Base-by-base conservation (phyloP, 2,888 invertebrate species). In the Ypsolopha sequella region DNA sequence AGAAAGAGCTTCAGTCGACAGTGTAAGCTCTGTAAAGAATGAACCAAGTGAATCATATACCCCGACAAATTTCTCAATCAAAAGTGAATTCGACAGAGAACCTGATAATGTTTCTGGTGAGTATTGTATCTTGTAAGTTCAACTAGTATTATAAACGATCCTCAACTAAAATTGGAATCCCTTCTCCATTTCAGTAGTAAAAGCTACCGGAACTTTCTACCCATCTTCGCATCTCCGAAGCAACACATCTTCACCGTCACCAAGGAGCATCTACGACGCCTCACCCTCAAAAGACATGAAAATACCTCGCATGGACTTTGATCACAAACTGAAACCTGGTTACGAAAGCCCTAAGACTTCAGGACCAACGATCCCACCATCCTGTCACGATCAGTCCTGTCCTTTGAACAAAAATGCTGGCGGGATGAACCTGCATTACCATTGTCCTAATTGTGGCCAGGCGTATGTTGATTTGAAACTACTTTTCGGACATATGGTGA, bases 141-240 rank as follows among this genome's bases (percentile, higher is more conserved):
- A 38, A 38, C 46, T 34, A 8, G 7, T 36, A 41, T 41, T 6
- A 50, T 38, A 6, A 48, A n/a, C 8, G 34, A 13, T 45, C 24
- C 36, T 35, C n/a, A 50, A 33, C 48, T 51, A 38, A 52, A 60
- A 57, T 55, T 55, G 57, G 58, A 58, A 59, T 66, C 54, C 11
- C 6, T n/a, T 39, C n/a, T 77, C 81, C 53, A 68, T 91, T 92
- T 87, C 91, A 94, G 93, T 95, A 89, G 94, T 96, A 89, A 95
- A 95, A 92, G 94, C 95, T 82, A 91, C 94, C 70, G 95, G 96
- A 80, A 95, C 95, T 78, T 96, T 94, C 88, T 95, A 94, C 87
- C 96, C 96, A 71, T 91, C 95, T 66, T 93, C 92, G 63, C 86
- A 87, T 54, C 76, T 86, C 69, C 73, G 89, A 72, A 88, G 87